A percentile compares a stretch with the other conserved stretches of the same genome.
Conservation (phyloP, 2,888 invertebrate species). For the Campopleginae sp. region DNA sequence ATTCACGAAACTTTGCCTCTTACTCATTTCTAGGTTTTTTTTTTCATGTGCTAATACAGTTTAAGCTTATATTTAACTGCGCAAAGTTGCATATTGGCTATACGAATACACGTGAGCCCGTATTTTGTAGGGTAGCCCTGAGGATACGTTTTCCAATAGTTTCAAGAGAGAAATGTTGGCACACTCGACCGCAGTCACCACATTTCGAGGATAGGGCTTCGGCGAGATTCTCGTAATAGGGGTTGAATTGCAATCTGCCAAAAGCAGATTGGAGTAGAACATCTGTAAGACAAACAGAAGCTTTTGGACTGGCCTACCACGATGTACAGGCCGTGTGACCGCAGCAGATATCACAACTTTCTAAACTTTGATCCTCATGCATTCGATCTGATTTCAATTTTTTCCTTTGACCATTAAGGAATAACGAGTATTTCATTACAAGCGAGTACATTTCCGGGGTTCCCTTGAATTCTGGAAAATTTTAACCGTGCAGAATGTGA, state of each 20-base stretch:
- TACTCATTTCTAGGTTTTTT: not conserved
- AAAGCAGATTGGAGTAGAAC: constrained; percentile 49
- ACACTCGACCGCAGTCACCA: constrained; percentile 53
- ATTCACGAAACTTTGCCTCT: not conserved
- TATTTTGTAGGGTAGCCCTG: constrained; percentile 34
- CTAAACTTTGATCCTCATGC: constrained; percentile 31
- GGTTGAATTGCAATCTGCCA: constrained; percentile 47
- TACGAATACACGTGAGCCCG: constrained; percentile 29
- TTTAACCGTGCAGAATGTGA: no score
- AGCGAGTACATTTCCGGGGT: no score
- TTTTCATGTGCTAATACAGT: not conserved
- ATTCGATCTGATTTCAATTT: constrained; percentile 14
- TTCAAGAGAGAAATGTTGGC: constrained; percentile 59
- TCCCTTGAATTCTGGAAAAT: no score
- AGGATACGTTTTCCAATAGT: constrained; percentile 39
- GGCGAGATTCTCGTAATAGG: constrained; percentile 31
- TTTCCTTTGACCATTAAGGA: not conserved
- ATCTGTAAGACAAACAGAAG: constrained; percentile 58
- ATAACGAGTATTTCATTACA: not conserved
- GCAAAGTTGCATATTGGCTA: constrained; percentile 13
- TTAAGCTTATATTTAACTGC: not conserved
- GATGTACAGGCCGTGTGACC: constrained; percentile 20
- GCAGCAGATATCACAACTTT: constrained; percentile 26
- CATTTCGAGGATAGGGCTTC: constrained; percentile 44
- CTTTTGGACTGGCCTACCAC: constrained; percentile 42